Conservation (phyloP, 2,888 invertebrate species). For the Drosophila ustulata region DNA sequence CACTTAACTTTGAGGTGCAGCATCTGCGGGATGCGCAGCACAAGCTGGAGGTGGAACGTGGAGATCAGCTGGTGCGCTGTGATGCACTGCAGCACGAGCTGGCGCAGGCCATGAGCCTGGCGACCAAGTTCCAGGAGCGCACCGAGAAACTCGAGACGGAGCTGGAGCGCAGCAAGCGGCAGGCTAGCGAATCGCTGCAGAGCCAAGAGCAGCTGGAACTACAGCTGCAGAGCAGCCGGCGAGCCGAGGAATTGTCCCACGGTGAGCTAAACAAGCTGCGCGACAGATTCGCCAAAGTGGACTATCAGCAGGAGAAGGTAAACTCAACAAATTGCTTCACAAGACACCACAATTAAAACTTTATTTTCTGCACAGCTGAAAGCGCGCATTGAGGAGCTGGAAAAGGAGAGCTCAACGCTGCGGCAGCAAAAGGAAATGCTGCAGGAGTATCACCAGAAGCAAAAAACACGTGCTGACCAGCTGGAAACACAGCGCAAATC, state of each 20-base stretch:
- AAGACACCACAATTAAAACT: neutral
- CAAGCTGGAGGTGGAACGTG: conserved; percentile 83
- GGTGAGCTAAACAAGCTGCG: conserved; percentile 84
- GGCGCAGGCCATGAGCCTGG: conserved; percentile 89
- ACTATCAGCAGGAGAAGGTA: conserved; percentile 87
- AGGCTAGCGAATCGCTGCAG: conserved; percentile 49
- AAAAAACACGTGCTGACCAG: conserved; percentile 85
- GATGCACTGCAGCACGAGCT: conserved; percentile 90
- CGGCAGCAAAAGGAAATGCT: conserved; percentile 86
- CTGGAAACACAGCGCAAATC: conserved; percentile 87
- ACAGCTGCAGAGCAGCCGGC: conserved; percentile 76
- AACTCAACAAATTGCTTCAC: neutral
- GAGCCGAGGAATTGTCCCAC: conserved; percentile 83
- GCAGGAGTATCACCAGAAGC: conserved; percentile 86
- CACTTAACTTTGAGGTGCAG: conserved; percentile 71
- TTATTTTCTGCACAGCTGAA: conserved; percentile 72
- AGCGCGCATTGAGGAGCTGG: conserved; percentile 87
- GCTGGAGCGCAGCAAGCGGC: conserved; percentile 66
- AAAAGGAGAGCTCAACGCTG: conserved; percentile 87
- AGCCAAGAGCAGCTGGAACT: conserved; percentile 85
- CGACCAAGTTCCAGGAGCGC: conserved; percentile 89
- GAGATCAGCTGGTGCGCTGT: conserved; percentile 85
- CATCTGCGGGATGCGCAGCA: conserved; percentile 66
- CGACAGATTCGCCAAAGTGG: conserved; percentile 84
- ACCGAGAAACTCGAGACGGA: conserved; percentile 86